A percentile compares a stretch with the other conserved stretches of the same genome.
Conservation (phyloP, 1,140 invertebrate species). For the Drosophila littoralis region DNA sequence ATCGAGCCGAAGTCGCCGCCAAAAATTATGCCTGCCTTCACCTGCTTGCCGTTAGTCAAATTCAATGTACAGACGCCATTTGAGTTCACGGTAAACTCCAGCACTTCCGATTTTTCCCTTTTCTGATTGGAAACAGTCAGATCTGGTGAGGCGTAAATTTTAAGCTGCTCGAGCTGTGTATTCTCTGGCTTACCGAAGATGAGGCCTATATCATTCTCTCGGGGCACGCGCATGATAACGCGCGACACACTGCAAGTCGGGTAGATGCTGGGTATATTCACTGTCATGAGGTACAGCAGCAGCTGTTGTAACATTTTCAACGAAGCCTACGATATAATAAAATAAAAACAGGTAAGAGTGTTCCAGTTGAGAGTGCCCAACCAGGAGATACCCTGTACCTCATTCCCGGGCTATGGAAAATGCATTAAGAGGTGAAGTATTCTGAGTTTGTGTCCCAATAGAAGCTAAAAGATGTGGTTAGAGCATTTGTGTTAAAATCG, state of each 20-base stretch:
- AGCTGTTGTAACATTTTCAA: conserved; percentile 53
- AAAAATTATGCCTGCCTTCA: conserved; percentile 50
- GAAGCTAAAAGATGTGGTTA: background rate
- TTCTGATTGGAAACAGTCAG: conserved; percentile 54
- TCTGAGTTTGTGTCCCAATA: background rate
- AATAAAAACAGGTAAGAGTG: background rate
- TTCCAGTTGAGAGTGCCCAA: background rate
- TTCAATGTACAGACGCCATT: conserved; percentile 65
- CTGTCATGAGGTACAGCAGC: conserved; percentile 30
- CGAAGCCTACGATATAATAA: background rate
- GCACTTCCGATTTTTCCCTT: conserved; percentile 32
- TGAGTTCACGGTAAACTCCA: conserved; percentile 53
- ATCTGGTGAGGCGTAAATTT: conserved; percentile 37
- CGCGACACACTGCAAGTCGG: conserved; percentile 49
- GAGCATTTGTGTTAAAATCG: no score
- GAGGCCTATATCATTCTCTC: conserved; percentile 64
- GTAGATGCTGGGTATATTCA: conserved; percentile 8
- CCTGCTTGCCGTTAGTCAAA: conserved; percentile 41
- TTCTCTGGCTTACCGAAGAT: conserved; percentile 62
- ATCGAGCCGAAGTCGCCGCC: conserved; percentile 69
- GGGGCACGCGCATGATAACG: conserved; percentile 63
- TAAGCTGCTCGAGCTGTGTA: background rate
- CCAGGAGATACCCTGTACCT: background rate
- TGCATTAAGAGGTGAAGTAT: no score
- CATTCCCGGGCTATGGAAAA: no score